Evolutionary conservation across 2,888 invertebrate genomes (phyloP), one percentile per base, ranked within the genome.

Genomic region (Protonemura montana): DNA sequence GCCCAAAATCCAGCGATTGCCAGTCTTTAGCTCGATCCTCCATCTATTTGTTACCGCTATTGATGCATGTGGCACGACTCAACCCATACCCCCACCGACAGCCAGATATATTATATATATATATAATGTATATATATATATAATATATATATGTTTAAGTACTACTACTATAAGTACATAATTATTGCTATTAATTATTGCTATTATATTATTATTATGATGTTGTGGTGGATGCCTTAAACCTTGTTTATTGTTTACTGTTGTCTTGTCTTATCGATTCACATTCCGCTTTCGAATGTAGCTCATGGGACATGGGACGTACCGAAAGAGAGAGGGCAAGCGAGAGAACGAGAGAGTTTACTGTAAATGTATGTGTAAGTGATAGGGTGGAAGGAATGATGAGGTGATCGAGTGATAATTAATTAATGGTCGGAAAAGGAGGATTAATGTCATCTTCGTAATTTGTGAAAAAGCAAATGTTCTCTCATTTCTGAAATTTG

Each of bases 161-260:
- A n/a, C n/a, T n/a, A n/a, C n/a, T n/a, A n/a, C n/a, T n/a, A n/a
- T n/a, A n/a, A n/a, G n/a, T n/a, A 10, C 35, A 3, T 35, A 35
- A 6, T 35, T 6, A 35, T 35, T 35, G 10, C 35, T n/a, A n/a
- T 7, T 59, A 59, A 59, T 59, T 59, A 13, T 59, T 59, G 13
- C 16, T 59, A 2, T 59, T 59, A 59, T 21, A 59, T 59, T 59
- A 21, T 21, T 59, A 59, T 59, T 59, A 21, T 59, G 13, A 7
- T 59, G 13, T 10, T 3, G 59, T 21, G 59, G 59, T 59, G 59
- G 59, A 59, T 59, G 59, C 16, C 13, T 13, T 59, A 59, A 59
- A 2, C 59, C 59, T 59, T 59, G 59, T 59, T 59, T 59, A 59
- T 59, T 59, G 59, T 59, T 59, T 59, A 59, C 59, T 59, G 59